phyloP scores from a whole-genome alignment of 2,797 vertebrate genomes.

The Todus mexicanus region DNA sequence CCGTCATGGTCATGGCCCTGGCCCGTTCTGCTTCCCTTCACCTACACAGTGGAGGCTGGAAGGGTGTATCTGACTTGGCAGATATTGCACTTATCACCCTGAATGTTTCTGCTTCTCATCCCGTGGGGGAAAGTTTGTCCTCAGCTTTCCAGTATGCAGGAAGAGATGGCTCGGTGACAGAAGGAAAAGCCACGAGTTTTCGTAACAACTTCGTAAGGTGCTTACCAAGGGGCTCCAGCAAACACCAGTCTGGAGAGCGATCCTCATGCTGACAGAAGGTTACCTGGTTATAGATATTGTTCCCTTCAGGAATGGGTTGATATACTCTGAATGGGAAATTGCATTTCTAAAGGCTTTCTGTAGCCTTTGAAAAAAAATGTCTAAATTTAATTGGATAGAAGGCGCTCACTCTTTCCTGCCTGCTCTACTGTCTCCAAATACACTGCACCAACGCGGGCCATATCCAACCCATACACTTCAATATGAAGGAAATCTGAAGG shows the following conservation, averaged over 20 bases:
- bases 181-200: neutral
- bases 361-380: neutral
- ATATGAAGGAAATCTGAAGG: neutral
- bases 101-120: neutral
- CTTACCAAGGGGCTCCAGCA: neutral
- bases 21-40: neutral
- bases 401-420: neutral
- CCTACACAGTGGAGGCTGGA: neutral
- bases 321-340: neutral
- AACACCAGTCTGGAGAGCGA: neutral
- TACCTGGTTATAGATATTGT: neutral
- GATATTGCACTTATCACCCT: neutral
- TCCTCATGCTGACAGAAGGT: neutral
- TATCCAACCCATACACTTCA: neutral
- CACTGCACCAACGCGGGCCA: neutral
- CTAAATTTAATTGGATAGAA: neutral
- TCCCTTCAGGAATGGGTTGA: neutral
- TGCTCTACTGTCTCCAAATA: neutral
- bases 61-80: neutral
- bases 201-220: neutral
- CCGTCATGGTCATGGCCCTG: neutral
- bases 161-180: neutral
- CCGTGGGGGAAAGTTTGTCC: neutral
- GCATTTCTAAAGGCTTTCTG: neutral
- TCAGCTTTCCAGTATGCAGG: neutral